Percentiles rank a stretch among this genome's conserved stretches.
Conservation (phyloP, 1,140 invertebrate genomes). For the Pseudobourletiella spinata region DNA sequence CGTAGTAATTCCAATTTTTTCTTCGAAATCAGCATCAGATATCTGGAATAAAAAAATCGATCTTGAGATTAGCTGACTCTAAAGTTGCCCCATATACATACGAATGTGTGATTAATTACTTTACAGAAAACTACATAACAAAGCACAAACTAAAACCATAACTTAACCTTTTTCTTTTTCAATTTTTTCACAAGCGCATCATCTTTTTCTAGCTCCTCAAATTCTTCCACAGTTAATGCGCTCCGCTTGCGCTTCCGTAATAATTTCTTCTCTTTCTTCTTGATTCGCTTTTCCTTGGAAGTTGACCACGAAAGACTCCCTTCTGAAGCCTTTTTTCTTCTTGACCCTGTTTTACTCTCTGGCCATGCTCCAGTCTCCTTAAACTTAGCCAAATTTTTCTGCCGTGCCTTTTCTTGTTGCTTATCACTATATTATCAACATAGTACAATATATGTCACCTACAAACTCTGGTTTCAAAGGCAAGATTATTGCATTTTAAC, state of each 20-base stretch:
- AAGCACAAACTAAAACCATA: not conserved
- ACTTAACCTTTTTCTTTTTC: slow-evolving; percentile 43
- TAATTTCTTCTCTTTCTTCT: slow-evolving; percentile 50
- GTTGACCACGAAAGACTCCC: slow-evolving; percentile 70
- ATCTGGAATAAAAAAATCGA: not conserved
- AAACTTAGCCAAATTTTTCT: slow-evolving; percentile 61
- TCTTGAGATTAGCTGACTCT: too few relatives aligned
- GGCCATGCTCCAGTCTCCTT: slow-evolving; percentile 70
- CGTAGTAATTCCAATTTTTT: not conserved
- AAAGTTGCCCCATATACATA: not conserved
- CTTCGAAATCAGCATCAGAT: not conserved
- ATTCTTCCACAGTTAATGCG: slow-evolving; percentile 59
- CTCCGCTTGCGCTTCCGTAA: slow-evolving; percentile 43
- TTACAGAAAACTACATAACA: not conserved
- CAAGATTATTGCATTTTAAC: too few relatives aligned
- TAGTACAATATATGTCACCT: too few relatives aligned
- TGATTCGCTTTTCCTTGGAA: slow-evolving; percentile 57
- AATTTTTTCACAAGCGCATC: slow-evolving; percentile 76
- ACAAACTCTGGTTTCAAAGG: too few relatives aligned
- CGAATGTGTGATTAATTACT: not conserved
- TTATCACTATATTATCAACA: slow-evolving; percentile 53
- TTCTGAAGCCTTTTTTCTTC: slow-evolving; percentile 45
- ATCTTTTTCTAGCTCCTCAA: slow-evolving; percentile 75
- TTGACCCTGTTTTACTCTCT: slow-evolving; percentile 48
- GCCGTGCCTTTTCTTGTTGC: slow-evolving; percentile 60